These are phyloP conservation scores for Hestina assimilis DNA, from an alignment of 1,140 invertebrate species.

Conservation along the genomic window DNA sequence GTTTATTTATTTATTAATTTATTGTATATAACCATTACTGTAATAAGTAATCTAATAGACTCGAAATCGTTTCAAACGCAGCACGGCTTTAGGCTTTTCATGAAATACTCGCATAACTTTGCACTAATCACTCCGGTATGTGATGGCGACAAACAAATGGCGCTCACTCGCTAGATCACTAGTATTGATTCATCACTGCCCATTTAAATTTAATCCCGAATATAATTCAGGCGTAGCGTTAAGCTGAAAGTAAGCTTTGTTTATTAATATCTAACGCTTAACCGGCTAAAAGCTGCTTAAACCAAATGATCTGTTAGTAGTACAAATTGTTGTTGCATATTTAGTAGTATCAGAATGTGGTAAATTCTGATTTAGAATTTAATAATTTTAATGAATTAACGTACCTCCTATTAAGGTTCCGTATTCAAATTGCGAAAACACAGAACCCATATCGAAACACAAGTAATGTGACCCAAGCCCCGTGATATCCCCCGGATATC, in stretches of 20 bases:
- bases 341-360: too few species aligned
- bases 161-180: constrained; percentile 32
- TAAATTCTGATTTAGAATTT: too few species aligned
- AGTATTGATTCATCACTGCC: constrained; percentile 30
- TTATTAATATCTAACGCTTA: constrained; percentile 19
- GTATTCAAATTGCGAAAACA: too few species aligned
- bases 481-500: too few species aligned
- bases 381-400: too few species aligned
- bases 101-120: constrained; percentile 45
- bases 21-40: too few species aligned
- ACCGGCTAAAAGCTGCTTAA: background rate
- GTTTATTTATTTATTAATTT: too few species aligned
- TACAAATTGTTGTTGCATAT: too few species aligned
- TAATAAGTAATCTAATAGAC: background rate
- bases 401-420: too few species aligned
- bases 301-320: too few species aligned
- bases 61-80: constrained; percentile 7
- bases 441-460: too few species aligned
- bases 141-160: constrained; percentile 38
- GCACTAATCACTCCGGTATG: constrained; percentile 41
- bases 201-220: constrained; percentile 30
- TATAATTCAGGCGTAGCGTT: constrained; percentile 15
- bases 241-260: constrained; percentile 18
- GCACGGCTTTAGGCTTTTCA: constrained; percentile 28
- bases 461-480: too few species aligned